phyloP scores from a whole-genome alignment of 92 coral and sea anemone genomes.

The Pocillopora grandis region DNA sequence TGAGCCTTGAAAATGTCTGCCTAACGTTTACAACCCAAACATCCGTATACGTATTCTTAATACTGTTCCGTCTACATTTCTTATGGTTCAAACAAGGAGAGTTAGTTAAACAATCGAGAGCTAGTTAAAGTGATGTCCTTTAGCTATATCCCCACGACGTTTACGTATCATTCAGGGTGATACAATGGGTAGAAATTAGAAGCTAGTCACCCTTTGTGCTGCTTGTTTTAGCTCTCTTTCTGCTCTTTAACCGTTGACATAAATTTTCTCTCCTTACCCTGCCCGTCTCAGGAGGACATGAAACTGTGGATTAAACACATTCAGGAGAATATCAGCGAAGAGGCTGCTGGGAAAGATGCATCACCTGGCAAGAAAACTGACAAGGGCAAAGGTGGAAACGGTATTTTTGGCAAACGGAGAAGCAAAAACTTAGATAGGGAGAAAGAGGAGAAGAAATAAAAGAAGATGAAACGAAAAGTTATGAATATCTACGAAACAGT shows the following conservation, averaged over 20 bases:
- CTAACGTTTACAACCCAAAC: too few species aligned
- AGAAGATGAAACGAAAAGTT: slow-evolving; percentile 3
- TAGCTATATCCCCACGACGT: too few species aligned
- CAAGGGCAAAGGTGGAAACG: slow-evolving; percentile 68
- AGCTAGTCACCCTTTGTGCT: too few species aligned
- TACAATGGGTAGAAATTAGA: too few species aligned
- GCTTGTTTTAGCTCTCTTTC: too few species aligned
- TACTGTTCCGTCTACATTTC: too few species aligned
- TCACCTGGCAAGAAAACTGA: slow-evolving; percentile 83
- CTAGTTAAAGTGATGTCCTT: too few species aligned
- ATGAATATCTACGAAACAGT: slow-evolving; percentile 33
- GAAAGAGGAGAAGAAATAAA: slow-evolving; percentile 47
- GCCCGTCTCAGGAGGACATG: slow-evolving; percentile 84
- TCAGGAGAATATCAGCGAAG: slow-evolving; percentile 65
- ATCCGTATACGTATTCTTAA: too few species aligned
- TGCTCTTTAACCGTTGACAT: neutral
- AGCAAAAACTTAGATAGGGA: slow-evolving; percentile 66
- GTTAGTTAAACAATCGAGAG: too few species aligned
- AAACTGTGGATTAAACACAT: slow-evolving; percentile 89
- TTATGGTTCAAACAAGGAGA: too few species aligned
- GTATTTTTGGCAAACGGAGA: slow-evolving; percentile 74
- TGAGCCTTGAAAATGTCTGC: too few species aligned
- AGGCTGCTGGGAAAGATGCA: slow-evolving; percentile 53
- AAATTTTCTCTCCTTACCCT: neutral
- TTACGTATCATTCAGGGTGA: too few species aligned